phyloP scores from a whole-genome alignment of 1,140 invertebrate species.

The Drosophila auraria region DNA sequence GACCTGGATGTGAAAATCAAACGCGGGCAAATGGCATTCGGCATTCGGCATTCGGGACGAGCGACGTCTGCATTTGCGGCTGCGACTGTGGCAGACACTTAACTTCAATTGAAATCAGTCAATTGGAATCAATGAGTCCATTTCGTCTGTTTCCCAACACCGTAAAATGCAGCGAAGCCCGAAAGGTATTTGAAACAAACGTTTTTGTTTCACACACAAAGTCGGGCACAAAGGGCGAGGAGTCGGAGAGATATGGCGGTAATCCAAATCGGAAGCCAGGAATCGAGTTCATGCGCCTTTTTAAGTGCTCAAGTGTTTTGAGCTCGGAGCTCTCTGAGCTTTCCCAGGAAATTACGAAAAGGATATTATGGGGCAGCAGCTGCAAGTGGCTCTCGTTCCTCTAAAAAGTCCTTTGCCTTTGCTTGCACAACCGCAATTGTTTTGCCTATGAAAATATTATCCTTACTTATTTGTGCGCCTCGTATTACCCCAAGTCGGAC shows the following conservation, averaged over 20 bases:
- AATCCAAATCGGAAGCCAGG: slow-evolving; percentile 40
- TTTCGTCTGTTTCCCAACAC: slow-evolving; percentile 84
- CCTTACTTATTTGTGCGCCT: slow-evolving; percentile 35
- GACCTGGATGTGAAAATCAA: slow-evolving; percentile 47
- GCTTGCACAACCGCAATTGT: slow-evolving; percentile 52
- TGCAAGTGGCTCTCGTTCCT: slow-evolving; percentile 56
- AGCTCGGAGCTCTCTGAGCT: slow-evolving; percentile 57
- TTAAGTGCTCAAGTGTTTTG: slow-evolving; percentile 80
- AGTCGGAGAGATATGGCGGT: slow-evolving; percentile 17
- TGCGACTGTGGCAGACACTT: slow-evolving; percentile 70
- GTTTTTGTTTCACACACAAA: slow-evolving; percentile 63
- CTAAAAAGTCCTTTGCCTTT: slow-evolving; percentile 52
- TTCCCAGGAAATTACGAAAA: slow-evolving; percentile 77
- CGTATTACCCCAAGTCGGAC: slow-evolving; percentile 40
- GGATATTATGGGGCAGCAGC: slow-evolving; percentile 48
- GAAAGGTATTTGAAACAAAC: slow-evolving; percentile 72
- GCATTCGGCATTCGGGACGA: slow-evolving; percentile 25
- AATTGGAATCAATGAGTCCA: slow-evolving; percentile 85
- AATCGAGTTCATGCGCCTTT: slow-evolving; percentile 74
- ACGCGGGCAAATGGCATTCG: slow-evolving; percentile 45
- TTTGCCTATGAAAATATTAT: slow-evolving; percentile 70
- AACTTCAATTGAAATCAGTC: slow-evolving; percentile 84
- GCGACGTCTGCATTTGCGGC: slow-evolving; percentile 30
- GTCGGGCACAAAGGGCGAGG: slow-evolving; percentile 12
- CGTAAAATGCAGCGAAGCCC: slow-evolving; percentile 54